Conservation (phyloP, 92 coral and sea anemone species). For the Paragorgia papillata region DNA sequence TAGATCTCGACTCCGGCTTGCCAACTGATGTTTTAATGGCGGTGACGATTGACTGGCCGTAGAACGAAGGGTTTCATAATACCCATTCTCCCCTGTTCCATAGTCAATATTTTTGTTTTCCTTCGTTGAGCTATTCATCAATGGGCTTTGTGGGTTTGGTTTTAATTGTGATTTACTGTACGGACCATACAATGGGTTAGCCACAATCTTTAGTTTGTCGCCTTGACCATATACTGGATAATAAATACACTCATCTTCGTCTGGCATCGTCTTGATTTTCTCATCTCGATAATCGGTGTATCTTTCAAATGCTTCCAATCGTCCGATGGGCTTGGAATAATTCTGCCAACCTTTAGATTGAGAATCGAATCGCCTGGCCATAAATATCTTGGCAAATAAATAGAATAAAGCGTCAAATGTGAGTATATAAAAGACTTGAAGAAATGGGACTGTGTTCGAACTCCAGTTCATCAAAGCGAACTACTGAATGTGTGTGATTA, state of each 20-base stretch:
- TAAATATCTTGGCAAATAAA: slow-evolving; percentile 17
- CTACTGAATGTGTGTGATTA: slow-evolving; percentile 28
- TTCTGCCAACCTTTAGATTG: slow-evolving; percentile 43
- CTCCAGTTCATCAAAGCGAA: slow-evolving; percentile 41
- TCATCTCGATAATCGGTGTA: slow-evolving; percentile 7
- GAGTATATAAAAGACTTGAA: neutral
- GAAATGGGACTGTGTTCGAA: neutral
- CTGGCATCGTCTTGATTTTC: slow-evolving; percentile 4
- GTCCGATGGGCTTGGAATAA: slow-evolving; percentile 33
- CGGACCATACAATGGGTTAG: slow-evolving; percentile 16
- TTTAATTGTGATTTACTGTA: neutral
- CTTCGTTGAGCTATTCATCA: slow-evolving; percentile 1
- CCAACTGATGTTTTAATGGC: slow-evolving; percentile 6
- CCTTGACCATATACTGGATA: slow-evolving; percentile 38
- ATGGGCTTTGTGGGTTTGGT: neutral
- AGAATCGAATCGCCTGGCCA: slow-evolving; percentile 36
- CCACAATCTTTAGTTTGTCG: slow-evolving; percentile 29
- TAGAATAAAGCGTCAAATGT: neutral
- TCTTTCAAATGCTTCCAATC: neutral
- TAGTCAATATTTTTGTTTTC: neutral
- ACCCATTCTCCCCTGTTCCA: slow-evolving; percentile 29
- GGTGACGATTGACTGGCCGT: slow-evolving; percentile 30
- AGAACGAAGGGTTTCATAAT: slow-evolving; percentile 18
- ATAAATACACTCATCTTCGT: slow-evolving; percentile 42
- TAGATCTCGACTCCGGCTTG: slow-evolving; percentile 8